Evolutionary conservation across 2,888 invertebrate genomes (phyloP).

Genomic region (Scotopteryx bipunctaria): DNA sequence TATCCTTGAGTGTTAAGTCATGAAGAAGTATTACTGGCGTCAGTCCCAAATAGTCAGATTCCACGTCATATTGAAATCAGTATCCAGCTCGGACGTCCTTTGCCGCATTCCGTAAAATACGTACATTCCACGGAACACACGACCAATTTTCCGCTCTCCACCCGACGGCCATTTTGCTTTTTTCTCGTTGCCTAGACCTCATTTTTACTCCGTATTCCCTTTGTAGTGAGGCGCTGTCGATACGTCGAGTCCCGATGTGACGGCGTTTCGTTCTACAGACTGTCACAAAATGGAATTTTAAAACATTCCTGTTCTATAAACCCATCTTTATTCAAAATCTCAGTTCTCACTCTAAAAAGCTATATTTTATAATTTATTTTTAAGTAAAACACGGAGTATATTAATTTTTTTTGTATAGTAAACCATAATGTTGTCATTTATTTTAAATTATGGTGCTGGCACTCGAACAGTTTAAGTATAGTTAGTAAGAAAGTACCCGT

Average conservation of each 20-base stretch:
- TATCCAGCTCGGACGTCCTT: conserved; percentile 2
- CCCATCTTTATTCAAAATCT: no score
- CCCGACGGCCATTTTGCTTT: conserved; percentile 22
- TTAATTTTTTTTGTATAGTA: no score
- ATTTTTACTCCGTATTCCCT: conserved; percentile 18
- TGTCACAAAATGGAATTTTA: not conserved
- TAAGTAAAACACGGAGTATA: no score
- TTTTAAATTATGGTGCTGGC: no score
- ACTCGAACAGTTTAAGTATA: no score
- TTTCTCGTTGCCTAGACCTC: conserved; percentile 19
- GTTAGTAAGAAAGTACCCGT: no score
- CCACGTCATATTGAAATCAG: conserved; percentile 9
- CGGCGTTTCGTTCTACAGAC: not conserved
- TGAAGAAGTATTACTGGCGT: not conserved
- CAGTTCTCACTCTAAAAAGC: no score
- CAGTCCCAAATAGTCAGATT: conserved; percentile 12
- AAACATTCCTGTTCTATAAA: no score
- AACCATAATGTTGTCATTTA: no score
- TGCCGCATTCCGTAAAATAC: conserved; percentile 19
- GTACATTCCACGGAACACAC: conserved; percentile 17
- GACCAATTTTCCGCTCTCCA: conserved; percentile 26
- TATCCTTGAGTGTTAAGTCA: not conserved
- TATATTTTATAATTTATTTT: no score
- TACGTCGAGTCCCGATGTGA: conserved; percentile 4
- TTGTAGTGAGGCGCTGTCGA: conserved; percentile 14